Evolutionary conservation across 2,888 invertebrate genomes (phyloP).

Genomic region (Arenicola marina): DNA sequence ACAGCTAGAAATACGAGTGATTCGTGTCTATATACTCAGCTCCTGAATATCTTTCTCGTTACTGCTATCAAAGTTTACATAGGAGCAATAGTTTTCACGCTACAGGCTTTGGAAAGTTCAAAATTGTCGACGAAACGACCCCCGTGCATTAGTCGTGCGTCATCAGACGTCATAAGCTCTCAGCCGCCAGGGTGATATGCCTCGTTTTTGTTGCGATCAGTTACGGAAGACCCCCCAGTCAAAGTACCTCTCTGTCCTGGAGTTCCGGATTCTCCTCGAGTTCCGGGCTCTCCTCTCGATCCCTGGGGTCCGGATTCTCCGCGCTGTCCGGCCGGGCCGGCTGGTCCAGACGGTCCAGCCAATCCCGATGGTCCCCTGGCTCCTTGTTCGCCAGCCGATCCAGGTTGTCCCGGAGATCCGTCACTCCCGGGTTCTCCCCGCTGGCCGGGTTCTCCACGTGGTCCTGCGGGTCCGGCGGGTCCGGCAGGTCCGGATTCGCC

Average conservation of each 20-base stretch:
- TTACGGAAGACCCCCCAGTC: too few relatives aligned
- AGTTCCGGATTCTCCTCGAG: conserved; percentile 14
- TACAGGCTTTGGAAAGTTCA: too few relatives aligned
- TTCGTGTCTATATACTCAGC: too few relatives aligned
- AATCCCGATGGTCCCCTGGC: conserved; percentile 34
- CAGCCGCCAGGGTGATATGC: too few relatives aligned
- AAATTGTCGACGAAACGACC: too few relatives aligned
- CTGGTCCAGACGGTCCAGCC: conserved; percentile 41
- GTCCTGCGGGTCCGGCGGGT: conserved; percentile 12
- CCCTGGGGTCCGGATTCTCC: conserved; percentile 11
- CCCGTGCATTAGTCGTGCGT: too few relatives aligned
- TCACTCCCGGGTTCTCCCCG: conserved; percentile 10
- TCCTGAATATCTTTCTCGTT: too few relatives aligned
- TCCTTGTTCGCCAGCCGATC: conserved; percentile 11
- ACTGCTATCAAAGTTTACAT: too few relatives aligned
- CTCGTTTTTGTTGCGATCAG: too few relatives aligned
- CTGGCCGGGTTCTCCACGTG: conserved; percentile 16
- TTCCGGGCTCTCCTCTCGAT: conserved; percentile 14
- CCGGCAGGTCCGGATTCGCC: conserved; percentile 14
- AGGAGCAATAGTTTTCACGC: too few relatives aligned
- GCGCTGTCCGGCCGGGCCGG: conserved; percentile 38
- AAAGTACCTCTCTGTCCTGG: conserved; percentile 22
- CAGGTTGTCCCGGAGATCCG: conserved; percentile 1
- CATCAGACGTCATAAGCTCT: too few relatives aligned
- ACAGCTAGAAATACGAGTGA: too few relatives aligned